phyloP scores from a whole-genome alignment of 2,113 vertebrate genomes.

The Mionectes macconnelli region DNA sequence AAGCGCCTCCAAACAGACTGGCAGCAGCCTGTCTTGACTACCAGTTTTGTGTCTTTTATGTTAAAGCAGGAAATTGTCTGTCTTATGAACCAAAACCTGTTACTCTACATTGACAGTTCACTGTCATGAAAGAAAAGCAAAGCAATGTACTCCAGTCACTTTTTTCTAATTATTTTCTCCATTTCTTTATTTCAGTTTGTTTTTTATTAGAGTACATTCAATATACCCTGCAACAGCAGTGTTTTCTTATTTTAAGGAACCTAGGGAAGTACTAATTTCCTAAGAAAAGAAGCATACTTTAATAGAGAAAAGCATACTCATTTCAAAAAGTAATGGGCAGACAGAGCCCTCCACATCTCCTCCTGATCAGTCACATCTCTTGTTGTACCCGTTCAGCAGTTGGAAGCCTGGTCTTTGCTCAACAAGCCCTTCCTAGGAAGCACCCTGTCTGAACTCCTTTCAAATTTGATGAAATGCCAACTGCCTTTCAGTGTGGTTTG shows the following conservation, averaged over 20 bases:
- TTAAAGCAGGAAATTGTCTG: not conserved
- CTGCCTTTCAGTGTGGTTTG: not conserved
- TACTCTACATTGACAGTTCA: not conserved
- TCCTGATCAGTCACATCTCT: not conserved
- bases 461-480: not conserved
- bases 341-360: not conserved
- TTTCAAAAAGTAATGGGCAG: not conserved
- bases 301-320: not conserved
- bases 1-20: not conserved
- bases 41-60: not conserved
- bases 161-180: not conserved
- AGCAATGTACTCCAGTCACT: not conserved
- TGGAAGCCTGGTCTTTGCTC: not conserved
- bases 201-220: not conserved
- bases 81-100: not conserved
- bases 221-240: not conserved
- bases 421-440: not conserved
- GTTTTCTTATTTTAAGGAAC: not conserved
- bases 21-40: not conserved
- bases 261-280: not conserved
- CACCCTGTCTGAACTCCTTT: not conserved
- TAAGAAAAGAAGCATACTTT: not conserved
- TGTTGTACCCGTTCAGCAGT: rapidly evolving
- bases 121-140: not conserved
- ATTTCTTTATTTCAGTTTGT: not conserved